phyloP scores from a whole-genome alignment of 1,140 invertebrate genomes.

The Capitella teleta region DNA sequence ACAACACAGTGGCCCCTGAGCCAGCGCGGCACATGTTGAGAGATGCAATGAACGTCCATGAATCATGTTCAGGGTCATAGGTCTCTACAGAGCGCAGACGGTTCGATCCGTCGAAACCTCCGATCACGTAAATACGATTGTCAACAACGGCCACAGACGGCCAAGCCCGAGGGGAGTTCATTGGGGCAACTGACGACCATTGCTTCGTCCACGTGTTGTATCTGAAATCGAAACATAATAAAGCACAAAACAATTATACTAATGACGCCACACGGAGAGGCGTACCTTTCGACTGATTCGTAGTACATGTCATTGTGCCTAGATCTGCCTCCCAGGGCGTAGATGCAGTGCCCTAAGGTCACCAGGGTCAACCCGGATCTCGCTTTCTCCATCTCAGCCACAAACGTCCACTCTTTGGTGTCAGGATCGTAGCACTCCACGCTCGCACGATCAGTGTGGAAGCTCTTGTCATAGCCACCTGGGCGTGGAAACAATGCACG shows the following conservation, averaged over 20 bases:
- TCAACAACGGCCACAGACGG: conserved; percentile 23
- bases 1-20: conserved; percentile 32
- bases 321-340: conserved; percentile 34
- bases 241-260: background rate
- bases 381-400: conserved; percentile 37
- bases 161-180: conserved; percentile 37
- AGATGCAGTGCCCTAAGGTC: conserved; percentile 31
- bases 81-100: conserved; percentile 15
- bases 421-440: conserved; percentile 35
- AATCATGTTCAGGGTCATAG: conserved; percentile 15
- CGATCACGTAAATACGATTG: conserved; percentile 17
- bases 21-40: conserved; percentile 34
- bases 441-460: conserved; percentile 36
- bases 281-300: conserved; percentile 33
- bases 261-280: background rate
- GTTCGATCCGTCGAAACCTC: conserved; percentile 16
- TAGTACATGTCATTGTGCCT: conserved; percentile 33
- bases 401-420: conserved; percentile 33
- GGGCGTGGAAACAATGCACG: background rate
- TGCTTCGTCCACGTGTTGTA: conserved; percentile 35
- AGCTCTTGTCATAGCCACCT: conserved; percentile 35
- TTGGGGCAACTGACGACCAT: conserved; percentile 32
- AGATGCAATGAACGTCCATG: conserved; percentile 23
- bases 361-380: conserved; percentile 32
- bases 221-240: conserved; percentile 17